phyloP scores from a whole-genome alignment of 2,888 invertebrate genomes.

The Dicyrtomina minuta region DNA sequence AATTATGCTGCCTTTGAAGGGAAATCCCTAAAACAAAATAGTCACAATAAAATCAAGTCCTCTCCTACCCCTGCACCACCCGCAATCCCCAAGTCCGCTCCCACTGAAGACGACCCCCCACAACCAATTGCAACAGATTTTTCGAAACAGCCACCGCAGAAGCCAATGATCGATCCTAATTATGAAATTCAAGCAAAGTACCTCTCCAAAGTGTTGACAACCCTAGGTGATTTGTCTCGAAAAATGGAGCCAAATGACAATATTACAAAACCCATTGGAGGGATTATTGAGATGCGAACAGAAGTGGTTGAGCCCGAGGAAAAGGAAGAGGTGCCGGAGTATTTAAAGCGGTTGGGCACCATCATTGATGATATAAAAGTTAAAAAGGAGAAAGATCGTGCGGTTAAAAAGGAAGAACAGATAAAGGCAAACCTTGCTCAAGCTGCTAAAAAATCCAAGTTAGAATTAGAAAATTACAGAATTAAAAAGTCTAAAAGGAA shows the following conservation, averaged over 20 bases:
- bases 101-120: neutral
- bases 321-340: constrained; percentile 21
- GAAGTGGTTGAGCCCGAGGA: constrained; percentile 15
- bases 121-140: neutral
- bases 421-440: too few relatives aligned
- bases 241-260: constrained; percentile 14
- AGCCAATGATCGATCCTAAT: constrained; percentile 12
- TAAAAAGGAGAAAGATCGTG: neutral
- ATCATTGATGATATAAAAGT: constrained; percentile 24
- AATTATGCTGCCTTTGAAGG: too few relatives aligned
- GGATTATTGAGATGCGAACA: constrained; percentile 14
- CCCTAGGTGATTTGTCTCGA: constrained; percentile 16
- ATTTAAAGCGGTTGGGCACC: constrained; percentile 17
- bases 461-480: too few relatives aligned
- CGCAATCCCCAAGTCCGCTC: neutral
- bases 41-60: neutral
- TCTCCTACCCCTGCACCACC: neutral
- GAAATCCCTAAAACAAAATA: constrained; percentile 4
- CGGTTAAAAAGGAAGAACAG: too few relatives aligned
- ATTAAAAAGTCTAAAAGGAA: neutral
- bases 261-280: constrained; percentile 24
- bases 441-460: too few relatives aligned
- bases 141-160: neutral
- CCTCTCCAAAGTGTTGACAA: constrained; percentile 26
- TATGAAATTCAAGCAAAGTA: constrained; percentile 28